Base-by-base conservation (phyloP, 2,888 invertebrate genomes). In the Micoletzkya japonica region DNA sequence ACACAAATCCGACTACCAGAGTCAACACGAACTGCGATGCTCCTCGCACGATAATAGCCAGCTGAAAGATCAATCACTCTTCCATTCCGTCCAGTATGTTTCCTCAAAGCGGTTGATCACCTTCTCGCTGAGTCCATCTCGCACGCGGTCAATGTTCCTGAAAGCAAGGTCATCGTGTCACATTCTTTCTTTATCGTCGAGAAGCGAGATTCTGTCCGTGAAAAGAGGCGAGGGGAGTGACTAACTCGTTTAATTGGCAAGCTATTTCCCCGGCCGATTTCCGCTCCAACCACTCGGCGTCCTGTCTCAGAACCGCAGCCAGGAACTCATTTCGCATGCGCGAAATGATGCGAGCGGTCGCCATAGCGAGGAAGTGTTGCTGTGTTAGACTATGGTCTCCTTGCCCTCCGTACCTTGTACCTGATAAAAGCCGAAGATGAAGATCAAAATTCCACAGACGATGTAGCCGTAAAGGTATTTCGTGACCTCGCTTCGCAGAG, bases 91-190 rank as follows among this genome's bases (percentile, higher is more conserved):
- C n/a, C n/a, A n/a, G n/a, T n/a, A n/a, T n/a, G n/a, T n/a, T n/a
- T n/a, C n/a, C n/a, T n/a, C n/a, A n/a, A n/a, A n/a, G n/a, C n/a
- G n/a, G 26, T 2, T 17, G 44, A 32, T 26, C 6, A 63, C 63
- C 63, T 63, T 63, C 0, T 63, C 63, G 30, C 50, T 50, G 14
- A 63, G 24, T 34, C 63, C 63, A 50, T 63, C 63, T 50, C 50
- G 63, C 6, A 63, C 50, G 32, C 63, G 49, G 17, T 63, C 63
- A 28, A 63, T 63, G 50, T 63, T 63, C 63, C 63, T 63, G 50
- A 32, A 63, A 44, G 2, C 39, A 24, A 24, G n/a, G n/a, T n/a
- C n/a, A n/a, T n/a, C n/a, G n/a, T n/a, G n/a, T n/a, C n/a, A n/a
- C n/a, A n/a, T n/a, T n/a, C n/a, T n/a, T n/a, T n/a, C n/a, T n/a